Base-by-base conservation (phyloP, 2,888 invertebrate species). In the Nesidiocoris tenuis region DNA sequence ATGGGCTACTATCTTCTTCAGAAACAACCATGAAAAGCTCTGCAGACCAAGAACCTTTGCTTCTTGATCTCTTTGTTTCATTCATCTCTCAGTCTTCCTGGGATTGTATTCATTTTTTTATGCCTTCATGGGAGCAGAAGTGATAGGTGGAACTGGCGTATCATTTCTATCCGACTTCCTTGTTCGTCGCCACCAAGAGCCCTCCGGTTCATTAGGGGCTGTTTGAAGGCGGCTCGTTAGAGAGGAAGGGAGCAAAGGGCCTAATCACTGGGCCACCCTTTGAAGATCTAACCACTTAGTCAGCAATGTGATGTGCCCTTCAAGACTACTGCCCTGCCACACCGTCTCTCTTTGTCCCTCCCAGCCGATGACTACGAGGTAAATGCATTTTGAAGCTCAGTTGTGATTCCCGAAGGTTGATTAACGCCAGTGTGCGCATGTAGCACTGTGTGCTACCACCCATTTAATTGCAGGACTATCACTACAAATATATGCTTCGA, bases 161-260 rank as follows among this genome's bases (percentile, higher is more conserved):
- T 39, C 39, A 39, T 39, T 39, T 12, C 39, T 39, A 39, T 12
- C 39, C 39, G 3, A 39, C 12, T 39, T n/a, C n/a, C n/a, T n/a
- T n/a, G n/a, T n/a, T 39, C 39, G 39, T 39, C 39, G 39, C 12
- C 39, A 12, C 39, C 39, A 39, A 39, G 39, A 12, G 12, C 39
- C 39, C 39, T n/a, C 39, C 54, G 63, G 72, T 72, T 72, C 72
- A 63, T 72, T 72, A 72, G 63, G 1, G 39, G 2, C 61, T 61
- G 72, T 72, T 72, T 61, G 72, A 72, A 61, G 72, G 18, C 7
- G 61, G 54, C 72, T 72, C 61, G 72, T 72, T 72, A 72, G 61
- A 39, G 39, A 39, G 39, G 3, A n/a, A 56, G 72, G n/a, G 9
- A 61, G 72, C 61, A 65, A 65, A 72, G 61, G 72, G 17, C 61